Percentiles rank a stretch among this genome's conserved stretches.
Evolutionary conservation across 2,888 invertebrate species (phyloP).

Genomic region (Sinohyriopsis cumingii): DNA sequence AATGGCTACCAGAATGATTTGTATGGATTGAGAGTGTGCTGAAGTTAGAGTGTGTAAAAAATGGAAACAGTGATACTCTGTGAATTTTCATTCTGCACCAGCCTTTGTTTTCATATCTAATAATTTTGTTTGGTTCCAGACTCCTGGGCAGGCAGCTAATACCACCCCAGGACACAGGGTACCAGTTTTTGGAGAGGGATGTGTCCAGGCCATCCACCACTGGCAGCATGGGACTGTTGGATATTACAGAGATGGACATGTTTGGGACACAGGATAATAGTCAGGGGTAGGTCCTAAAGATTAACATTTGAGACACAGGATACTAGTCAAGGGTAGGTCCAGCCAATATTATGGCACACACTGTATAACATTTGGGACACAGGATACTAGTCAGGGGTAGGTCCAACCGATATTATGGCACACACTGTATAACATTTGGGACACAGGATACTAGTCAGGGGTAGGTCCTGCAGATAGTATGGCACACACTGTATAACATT

Average conservation of each 20-base stretch:
- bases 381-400: too few relatives aligned
- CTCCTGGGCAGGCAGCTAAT: conserved; percentile 62
- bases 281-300: conserved; percentile 49
- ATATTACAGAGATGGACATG: conserved; percentile 61
- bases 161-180: conserved; percentile 60
- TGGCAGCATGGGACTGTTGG: conserved; percentile 50
- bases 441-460: conserved; percentile 56
- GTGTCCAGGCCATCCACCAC: conserved; percentile 43
- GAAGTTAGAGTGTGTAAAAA: too few relatives aligned
- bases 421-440: conserved; percentile 25
- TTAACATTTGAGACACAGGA: too few relatives aligned
- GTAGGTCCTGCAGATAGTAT: conserved; percentile 27
- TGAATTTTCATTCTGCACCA: neutral
- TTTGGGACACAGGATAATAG: conserved; percentile 49
- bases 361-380: too few relatives aligned
- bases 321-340: too few relatives aligned
- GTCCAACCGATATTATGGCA: too few relatives aligned
- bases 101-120: neutral
- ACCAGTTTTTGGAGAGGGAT: conserved; percentile 49
- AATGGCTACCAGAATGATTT: too few relatives aligned
- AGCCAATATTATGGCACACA: too few relatives aligned
- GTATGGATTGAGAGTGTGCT: too few relatives aligned
- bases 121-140: conserved; percentile 35
- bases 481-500: neutral
- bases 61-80: neutral